Evolutionary conservation across 1,140 invertebrate species (phyloP), one percentile per base, ranked within the genome.

Genomic region (Saccostrea echinata): DNA sequence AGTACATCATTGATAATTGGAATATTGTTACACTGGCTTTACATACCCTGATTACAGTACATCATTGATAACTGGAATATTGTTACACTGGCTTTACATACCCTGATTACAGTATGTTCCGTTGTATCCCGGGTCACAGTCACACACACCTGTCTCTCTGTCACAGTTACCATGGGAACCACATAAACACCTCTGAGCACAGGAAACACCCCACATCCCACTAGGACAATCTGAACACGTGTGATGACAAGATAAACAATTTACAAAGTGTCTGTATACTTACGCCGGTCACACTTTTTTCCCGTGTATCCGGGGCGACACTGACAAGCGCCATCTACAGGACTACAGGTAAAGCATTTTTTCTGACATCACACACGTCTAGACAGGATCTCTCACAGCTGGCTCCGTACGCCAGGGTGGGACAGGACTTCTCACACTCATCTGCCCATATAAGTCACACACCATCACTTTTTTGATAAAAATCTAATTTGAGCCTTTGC

Each of bases 71-170:
- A n/a, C n/a, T n/a, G n/a, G n/a, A n/a, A n/a, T 43, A 43, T 43
- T 6, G 4, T 43, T 43, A 43, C 6, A 6, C 43, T 43, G 1
- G 4, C 4, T 43, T 43, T 24, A 89, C 92, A 85, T 90, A 94
- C 94, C 88, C 88, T 90, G 89, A 68, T 94, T 91, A 87, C 96
- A 96, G 35, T 91, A 92, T 0, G 90, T 87, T 94, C 98, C 98
- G 90, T 96, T 96, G 97, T 97, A 98, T 76, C 98, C 98, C 52
- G 97, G 95, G 18, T 96, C 96, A 95, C 98, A 99, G 88, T 97
- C 96, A 94, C 98, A 99, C 86, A 95, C 95, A 52, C 98, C 98
- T 33, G 96, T 97, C 21, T 92, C 91, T 16, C 92, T 85, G 88
- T 96, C 92, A 91, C 96, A 96, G 13, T 82, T 90, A 24, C 92